These are phyloP conservation scores for Steinernema hermaphroditum DNA, from an alignment of 2,888 invertebrate species.

Conservation along the genomic window DNA sequence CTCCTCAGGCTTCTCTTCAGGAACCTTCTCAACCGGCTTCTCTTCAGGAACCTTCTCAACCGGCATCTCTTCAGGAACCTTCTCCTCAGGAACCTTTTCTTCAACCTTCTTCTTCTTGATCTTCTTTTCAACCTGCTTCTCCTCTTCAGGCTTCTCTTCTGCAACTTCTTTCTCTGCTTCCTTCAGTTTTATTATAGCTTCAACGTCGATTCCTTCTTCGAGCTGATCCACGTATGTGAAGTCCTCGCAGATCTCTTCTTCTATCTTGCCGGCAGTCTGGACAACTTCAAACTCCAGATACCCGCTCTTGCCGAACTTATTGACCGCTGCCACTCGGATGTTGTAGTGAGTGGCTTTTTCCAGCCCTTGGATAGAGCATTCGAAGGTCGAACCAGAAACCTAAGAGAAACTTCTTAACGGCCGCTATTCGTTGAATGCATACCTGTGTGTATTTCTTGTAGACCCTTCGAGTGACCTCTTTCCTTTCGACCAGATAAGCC, in stretches of 20 bases:
- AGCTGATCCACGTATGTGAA: background rate
- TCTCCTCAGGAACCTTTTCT: conserved; percentile 29
- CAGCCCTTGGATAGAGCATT: conserved; percentile 73
- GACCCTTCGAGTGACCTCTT: conserved; percentile 60
- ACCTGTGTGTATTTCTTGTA: conserved; percentile 52
- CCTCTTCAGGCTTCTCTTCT: background rate
- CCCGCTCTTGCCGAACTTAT: conserved; percentile 82
- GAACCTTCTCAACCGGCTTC: conserved; percentile 15
- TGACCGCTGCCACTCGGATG: conserved; percentile 83
- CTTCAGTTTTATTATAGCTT: no score
- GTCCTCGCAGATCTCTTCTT: no score
- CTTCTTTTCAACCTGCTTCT: conserved; percentile 32
- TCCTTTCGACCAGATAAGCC: conserved; percentile 80
- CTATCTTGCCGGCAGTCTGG: conserved; percentile 71
- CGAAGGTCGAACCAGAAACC: conserved; percentile 47
- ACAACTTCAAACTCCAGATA: conserved; percentile 78
- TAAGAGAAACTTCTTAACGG: no score
- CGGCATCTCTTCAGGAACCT: conserved; percentile 21
- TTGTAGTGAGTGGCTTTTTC: conserved; percentile 81
- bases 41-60: conserved; percentile 27
- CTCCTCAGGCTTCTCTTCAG: conserved; percentile 17
- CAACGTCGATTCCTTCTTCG: background rate
- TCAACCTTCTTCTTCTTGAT: no score
- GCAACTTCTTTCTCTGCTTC: background rate
- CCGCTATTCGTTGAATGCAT: no score